Evolutionary conservation across 2,888 invertebrate species (phyloP).

Genomic region (Geotrupes spiniger): DNA sequence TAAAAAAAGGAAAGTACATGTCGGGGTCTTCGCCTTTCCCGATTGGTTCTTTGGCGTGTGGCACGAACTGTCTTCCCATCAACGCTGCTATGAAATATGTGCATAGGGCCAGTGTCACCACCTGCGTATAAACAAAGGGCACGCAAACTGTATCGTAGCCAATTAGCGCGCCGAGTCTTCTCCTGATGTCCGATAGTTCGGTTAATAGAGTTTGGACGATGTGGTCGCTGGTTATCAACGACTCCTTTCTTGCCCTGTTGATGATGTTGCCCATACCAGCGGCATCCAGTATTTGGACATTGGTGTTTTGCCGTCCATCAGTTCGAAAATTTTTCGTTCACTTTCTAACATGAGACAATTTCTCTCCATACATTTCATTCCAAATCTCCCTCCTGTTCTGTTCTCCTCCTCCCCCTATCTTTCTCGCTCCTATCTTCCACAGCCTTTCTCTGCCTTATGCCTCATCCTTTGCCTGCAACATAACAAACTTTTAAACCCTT

Average conservation of each 20-base stretch:
- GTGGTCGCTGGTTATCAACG: constrained; percentile 82
- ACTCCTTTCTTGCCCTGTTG: constrained; percentile 81
- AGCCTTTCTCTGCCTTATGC: too few species aligned
- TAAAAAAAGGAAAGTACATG: constrained; percentile 88
- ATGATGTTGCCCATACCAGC: constrained; percentile 91
- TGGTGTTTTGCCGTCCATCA: constrained; percentile 83
- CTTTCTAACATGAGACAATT: constrained; percentile 85
- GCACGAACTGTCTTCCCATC: constrained; percentile 82
- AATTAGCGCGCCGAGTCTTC: constrained; percentile 78
- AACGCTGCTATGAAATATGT: constrained; percentile 88
- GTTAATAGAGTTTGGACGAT: constrained; percentile 88
- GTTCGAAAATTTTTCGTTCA: constrained; percentile 87
- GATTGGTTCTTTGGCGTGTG: constrained; percentile 53
- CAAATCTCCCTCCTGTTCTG: too few species aligned
- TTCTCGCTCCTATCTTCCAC: too few species aligned
- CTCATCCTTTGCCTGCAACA: too few species aligned
- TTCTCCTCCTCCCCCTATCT: too few species aligned
- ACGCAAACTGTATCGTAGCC: constrained; percentile 91
- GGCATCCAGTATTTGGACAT: constrained; percentile 96
- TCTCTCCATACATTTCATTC: too few species aligned
- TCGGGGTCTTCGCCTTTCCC: constrained; percentile 66
- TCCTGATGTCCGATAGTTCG: constrained; percentile 85
- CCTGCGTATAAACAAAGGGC: constrained; percentile 90
- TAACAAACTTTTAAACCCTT: too few species aligned
- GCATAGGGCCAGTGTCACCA: constrained; percentile 87